These are phyloP conservation scores for Mus spicilegus DNA, from an alignment of 2,113 vertebrate species.

Conservation along the genomic window DNA sequence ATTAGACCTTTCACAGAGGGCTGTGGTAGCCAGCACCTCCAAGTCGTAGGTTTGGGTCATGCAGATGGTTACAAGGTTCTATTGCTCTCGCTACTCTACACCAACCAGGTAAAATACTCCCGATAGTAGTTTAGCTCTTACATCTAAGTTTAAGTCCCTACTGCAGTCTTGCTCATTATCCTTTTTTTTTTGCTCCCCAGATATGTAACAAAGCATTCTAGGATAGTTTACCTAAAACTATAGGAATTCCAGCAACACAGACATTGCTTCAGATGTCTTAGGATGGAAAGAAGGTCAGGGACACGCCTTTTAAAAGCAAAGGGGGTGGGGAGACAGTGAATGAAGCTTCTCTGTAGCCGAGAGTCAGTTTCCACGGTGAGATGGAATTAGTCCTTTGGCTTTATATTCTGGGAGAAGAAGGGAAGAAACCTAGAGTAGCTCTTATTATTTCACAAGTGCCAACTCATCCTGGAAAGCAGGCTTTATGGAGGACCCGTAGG, in stretches of 20 bases:
- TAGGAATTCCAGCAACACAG: neutral
- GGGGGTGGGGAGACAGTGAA: neutral
- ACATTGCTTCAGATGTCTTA: neutral
- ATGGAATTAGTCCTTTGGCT: neutral
- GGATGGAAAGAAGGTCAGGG: neutral
- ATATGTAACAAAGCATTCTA: neutral
- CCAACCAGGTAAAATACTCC: neutral
- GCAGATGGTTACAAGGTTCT: neutral
- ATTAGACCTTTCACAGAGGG: neutral
- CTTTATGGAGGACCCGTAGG: neutral
- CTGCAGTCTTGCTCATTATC: neutral
- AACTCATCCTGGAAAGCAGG: neutral
- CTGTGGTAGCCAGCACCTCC: neutral
- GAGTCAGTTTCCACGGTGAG: neutral
- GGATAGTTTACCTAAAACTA: constrained; percentile 34
- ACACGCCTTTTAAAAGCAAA: neutral
- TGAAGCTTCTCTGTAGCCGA: neutral
- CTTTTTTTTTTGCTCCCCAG: neutral
- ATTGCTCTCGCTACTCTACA: neutral
- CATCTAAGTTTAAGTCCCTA: neutral
- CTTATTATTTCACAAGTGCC: constrained; percentile 29
- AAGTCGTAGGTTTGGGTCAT: neutral
- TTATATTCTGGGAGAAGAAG: neutral
- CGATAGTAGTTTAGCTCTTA: constrained; percentile 2
- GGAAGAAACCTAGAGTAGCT: neutral